Conservation (phyloP, 2,113 vertebrate genomes). For the Saguinus imperator region DNA sequence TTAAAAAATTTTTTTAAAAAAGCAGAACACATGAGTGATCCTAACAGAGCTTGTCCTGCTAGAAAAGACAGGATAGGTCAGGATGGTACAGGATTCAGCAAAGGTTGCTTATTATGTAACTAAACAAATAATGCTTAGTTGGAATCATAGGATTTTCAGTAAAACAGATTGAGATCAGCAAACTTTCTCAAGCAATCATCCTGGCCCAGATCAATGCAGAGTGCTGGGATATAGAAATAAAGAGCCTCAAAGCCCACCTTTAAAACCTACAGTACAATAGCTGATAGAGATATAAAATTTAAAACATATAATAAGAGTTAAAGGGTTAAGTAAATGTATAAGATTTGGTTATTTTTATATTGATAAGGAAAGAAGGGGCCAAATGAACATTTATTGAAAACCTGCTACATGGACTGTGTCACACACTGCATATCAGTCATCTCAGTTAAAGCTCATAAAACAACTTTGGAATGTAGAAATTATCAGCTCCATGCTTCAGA, state of each 20-base stretch:
- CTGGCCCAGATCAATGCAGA: neutral
- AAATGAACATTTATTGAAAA: neutral
- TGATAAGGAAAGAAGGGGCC: neutral
- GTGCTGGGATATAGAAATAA: neutral
- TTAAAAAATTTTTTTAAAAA: neutral
- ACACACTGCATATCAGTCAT: neutral
- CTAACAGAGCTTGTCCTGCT: neutral
- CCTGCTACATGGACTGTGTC: neutral
- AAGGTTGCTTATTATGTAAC: conserved; percentile 53
- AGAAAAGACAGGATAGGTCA: conserved; percentile 40
- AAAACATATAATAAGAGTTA: neutral
- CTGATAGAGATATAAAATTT: neutral
- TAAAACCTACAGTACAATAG: neutral
- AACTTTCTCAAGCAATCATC: neutral
- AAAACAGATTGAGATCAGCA: conserved; percentile 56
- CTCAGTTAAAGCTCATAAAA: neutral
- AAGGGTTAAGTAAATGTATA: neutral
- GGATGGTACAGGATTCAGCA: conserved; percentile 23
- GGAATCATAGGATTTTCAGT: conserved; percentile 38
- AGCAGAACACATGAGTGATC: neutral
- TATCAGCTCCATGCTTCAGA: neutral
- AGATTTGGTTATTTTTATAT: neutral
- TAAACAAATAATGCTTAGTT: conserved; percentile 57
- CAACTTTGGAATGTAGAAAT: neutral
- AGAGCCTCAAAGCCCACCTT: neutral